A percentile compares a stretch with the other conserved stretches of the same genome.
Evolutionary conservation across 2,888 invertebrate species (phyloP).

Genomic region (Drosophila pseudotalamancana): DNA sequence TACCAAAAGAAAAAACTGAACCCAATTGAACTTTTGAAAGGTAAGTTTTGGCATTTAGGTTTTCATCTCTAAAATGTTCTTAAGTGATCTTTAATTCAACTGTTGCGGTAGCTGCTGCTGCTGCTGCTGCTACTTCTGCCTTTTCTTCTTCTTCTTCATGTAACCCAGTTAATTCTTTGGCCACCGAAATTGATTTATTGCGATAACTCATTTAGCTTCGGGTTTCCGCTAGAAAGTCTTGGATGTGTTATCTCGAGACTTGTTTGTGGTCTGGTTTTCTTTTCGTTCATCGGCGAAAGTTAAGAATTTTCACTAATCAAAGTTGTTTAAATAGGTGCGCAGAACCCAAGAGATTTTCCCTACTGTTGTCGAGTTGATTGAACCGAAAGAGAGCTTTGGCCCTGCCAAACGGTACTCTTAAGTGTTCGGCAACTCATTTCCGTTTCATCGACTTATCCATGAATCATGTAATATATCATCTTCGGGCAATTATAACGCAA

Average conservation of each 20-base stretch:
- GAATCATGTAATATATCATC: constrained; percentile 26
- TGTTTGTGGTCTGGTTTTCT: constrained; percentile 35
- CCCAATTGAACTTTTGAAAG: constrained; percentile 47
- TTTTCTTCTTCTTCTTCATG: constrained; percentile 3
- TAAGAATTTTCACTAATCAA: constrained; percentile 64
- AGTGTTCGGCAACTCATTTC: constrained; percentile 64
- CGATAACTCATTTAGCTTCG: constrained; percentile 41
- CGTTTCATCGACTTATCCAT: constrained; percentile 39
- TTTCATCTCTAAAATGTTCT: constrained; percentile 25
- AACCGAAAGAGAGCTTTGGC: constrained; percentile 29
- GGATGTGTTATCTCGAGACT: constrained; percentile 26
- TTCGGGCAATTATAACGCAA: constrained; percentile 46
- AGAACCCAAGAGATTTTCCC: background rate
- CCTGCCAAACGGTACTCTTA: constrained; percentile 36
- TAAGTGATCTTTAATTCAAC: constrained; percentile 17
- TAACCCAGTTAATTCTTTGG: constrained; percentile 31
- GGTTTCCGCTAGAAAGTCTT: constrained; percentile 56
- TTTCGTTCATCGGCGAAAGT: constrained; percentile 62
- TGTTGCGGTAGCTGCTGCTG: background rate
- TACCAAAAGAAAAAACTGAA: constrained; percentile 16
- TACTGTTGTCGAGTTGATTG: constrained; percentile 48
- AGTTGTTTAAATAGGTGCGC: constrained; percentile 8
- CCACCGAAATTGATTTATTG: constrained; percentile 50
- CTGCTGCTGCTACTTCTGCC: constrained; percentile 1
- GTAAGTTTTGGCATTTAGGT: constrained; percentile 41